Conservation (phyloP, 2,888 invertebrate genomes). For the Synanthedon myopaeformis region DNA sequence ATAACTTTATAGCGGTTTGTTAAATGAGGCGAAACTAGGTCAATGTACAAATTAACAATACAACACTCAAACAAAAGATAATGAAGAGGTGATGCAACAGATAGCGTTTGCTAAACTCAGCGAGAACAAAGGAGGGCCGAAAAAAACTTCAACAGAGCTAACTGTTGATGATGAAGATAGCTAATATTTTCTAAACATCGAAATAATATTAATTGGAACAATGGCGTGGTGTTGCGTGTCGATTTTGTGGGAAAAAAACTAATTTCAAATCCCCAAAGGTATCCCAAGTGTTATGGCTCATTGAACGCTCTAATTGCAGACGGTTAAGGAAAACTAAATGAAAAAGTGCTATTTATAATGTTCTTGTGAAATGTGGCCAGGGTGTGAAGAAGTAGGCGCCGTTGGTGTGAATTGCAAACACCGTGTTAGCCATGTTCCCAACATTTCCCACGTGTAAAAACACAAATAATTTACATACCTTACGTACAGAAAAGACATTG, state of each 20-base stretch:
- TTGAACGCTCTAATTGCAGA: not conserved
- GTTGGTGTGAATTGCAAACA: constrained; percentile 45
- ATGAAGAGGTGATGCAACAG: constrained; percentile 28
- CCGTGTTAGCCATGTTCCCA: constrained; percentile 6
- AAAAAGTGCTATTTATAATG: constrained; percentile 13
- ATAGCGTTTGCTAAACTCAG: constrained; percentile 13
- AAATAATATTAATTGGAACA: not conserved
- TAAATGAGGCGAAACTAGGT: constrained; percentile 34
- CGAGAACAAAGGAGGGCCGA: constrained; percentile 16
- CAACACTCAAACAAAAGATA: constrained; percentile 43
- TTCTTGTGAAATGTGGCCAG: constrained; percentile 27
- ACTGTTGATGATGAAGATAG: constrained; percentile 1
- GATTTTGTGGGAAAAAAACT: not conserved
- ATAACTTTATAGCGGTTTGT: constrained; percentile 10
- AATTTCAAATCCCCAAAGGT: not conserved
- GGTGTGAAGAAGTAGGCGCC: constrained; percentile 32
- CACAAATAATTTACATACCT: constrained; percentile 13
- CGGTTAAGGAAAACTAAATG: constrained; percentile 6
- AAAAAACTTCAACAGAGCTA: not conserved
- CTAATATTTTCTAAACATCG: not conserved
- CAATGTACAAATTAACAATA: constrained; percentile 46
- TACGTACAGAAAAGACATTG: constrained; percentile 7
- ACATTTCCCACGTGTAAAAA: constrained; percentile 13
- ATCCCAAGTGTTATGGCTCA: not conserved
- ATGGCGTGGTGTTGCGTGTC: not conserved